Evolutionary conservation across 2,113 vertebrate genomes (phyloP).

Genomic region (Blennius ocellaris): DNA sequence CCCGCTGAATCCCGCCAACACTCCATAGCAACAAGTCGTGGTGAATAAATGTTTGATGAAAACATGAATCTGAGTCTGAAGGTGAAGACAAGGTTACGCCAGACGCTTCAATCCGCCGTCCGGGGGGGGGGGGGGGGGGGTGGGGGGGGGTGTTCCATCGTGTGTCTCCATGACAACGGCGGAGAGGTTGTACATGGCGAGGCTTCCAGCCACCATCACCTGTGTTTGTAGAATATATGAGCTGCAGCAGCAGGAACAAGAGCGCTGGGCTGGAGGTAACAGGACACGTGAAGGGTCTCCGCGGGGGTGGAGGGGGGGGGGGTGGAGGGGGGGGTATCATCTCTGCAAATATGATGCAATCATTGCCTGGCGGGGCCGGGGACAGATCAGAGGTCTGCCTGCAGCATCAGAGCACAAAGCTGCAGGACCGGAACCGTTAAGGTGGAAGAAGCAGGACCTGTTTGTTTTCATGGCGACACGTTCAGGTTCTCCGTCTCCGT

Average conservation of each 20-base stretch:
- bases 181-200: slow-evolving; percentile 57
- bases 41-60: background rate
- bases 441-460: too few relatives aligned
- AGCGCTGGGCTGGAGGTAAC: too few relatives aligned
- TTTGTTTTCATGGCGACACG: too few relatives aligned
- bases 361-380: too few relatives aligned
- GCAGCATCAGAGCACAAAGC: too few relatives aligned
- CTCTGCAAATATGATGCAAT: too few relatives aligned
- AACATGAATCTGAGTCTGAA: slow-evolving; percentile 32
- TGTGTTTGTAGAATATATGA: background rate
- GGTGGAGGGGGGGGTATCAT: too few relatives aligned
- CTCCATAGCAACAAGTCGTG: slow-evolving; percentile 53
- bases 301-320: too few relatives aligned
- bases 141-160: slow-evolving; percentile 6
- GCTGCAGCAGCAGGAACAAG: background rate
- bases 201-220: slow-evolving; percentile 21
- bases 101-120: slow-evolving; percentile 22
- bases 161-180: slow-evolving; percentile 72
- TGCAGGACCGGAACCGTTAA: too few relatives aligned
- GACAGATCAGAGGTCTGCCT: too few relatives aligned
- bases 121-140: slow-evolving; percentile 9
- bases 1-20: slow-evolving; percentile 8
- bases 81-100: slow-evolving; percentile 64
- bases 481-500: too few relatives aligned
- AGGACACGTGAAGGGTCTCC: too few relatives aligned